Evolutionary conservation across 30 jellyfish, hydroid and myxozoan species (phyloP), one percentile per base, ranked within the genome.

Genomic region (Catostylus mosaicus): DNA sequence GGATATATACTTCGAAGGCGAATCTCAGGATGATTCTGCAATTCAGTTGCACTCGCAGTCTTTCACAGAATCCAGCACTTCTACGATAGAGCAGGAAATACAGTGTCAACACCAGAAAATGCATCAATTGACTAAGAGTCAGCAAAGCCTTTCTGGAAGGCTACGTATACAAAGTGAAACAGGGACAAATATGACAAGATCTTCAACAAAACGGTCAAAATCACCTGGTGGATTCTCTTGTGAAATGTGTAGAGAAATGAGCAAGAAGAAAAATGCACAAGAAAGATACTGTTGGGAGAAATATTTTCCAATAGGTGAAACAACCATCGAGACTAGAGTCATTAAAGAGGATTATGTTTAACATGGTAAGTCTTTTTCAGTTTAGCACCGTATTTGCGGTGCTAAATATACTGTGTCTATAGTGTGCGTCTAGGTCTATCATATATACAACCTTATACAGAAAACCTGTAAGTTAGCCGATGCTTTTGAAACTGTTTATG

Each of bases 251-350:
- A 85, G 96, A 12, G 97, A 84, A 20, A 20, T 94, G 91, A 87
- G 85, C 71, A 54, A 67, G 52, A 64, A 54, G 83, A 89, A 85
- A 62, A 75, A 32, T 19, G 91, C 90, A 0, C 93, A 84, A 59
- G 97, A 96, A 30, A 84, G 72, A 37, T 94, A 82, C 52, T 87
- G 97, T 91, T 77, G 97, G 94, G 96, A 94, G 80, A 82, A 93
- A 48, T 94, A 94, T 66, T 94, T 80, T 54, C 97, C 99, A 20
- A 88, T 94, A 29, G 93, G 97, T 8, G 96, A 88, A 22, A 82
- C 97, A 31, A 78, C 93, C 1, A 62, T 90, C 30, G 87, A 82
- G 27, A 40, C 89, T 20, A 68, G 88, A 19, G 78, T 79, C 22
- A 68, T 67, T 62, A 80, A 59, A 37, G 88, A 79, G 43, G 89